phyloP scores from a whole-genome alignment of 1,140 invertebrate genomes.

The Acromyrmex heyeri region DNA sequence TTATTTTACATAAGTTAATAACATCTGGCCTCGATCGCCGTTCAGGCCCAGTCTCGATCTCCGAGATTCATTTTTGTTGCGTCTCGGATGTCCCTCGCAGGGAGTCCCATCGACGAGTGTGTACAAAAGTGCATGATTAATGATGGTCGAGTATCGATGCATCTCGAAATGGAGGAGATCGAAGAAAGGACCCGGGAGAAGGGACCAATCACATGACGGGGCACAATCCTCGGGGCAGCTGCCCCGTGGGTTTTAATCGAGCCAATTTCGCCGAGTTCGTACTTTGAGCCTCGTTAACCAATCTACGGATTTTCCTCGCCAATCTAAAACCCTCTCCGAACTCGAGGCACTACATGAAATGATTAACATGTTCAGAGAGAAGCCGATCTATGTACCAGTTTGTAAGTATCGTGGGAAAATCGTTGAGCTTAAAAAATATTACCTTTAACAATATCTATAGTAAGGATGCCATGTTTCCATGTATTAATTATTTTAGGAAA shows the following conservation, averaged over 20 bases:
- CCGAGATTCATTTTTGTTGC: slow-evolving; percentile 68
- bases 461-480: not conserved
- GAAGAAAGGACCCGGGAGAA: slow-evolving; percentile 79
- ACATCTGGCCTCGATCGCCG: slow-evolving; percentile 62
- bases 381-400: not conserved
- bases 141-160: slow-evolving; percentile 81
- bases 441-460: not conserved
- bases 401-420: slow-evolving; percentile 40
- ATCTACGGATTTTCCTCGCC: slow-evolving; percentile 82
- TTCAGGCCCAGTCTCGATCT: slow-evolving; percentile 51
- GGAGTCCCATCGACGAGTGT: slow-evolving; percentile 75
- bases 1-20: slow-evolving; percentile 67
- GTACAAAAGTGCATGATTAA: slow-evolving; percentile 82
- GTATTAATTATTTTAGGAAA: not conserved
- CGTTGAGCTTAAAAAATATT: slow-evolving; percentile 2
- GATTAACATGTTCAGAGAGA: slow-evolving; percentile 61
- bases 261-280: slow-evolving; percentile 79
- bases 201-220: slow-evolving; percentile 79
- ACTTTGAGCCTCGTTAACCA: slow-evolving; percentile 78
- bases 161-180: slow-evolving; percentile 77
- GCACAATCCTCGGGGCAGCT: slow-evolving; percentile 78
- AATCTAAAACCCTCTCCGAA: slow-evolving; percentile 72
- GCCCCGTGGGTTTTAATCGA: slow-evolving; percentile 81
- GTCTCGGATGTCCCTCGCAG: slow-evolving; percentile 70
- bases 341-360: slow-evolving; percentile 27